A percentile compares a stretch with the other conserved stretches of the same genome.
These are phyloP conservation scores for Mormyrops attenuatus DNA, from an alignment of 2,797 vertebrate species.

Conservation along the genomic window DNA sequence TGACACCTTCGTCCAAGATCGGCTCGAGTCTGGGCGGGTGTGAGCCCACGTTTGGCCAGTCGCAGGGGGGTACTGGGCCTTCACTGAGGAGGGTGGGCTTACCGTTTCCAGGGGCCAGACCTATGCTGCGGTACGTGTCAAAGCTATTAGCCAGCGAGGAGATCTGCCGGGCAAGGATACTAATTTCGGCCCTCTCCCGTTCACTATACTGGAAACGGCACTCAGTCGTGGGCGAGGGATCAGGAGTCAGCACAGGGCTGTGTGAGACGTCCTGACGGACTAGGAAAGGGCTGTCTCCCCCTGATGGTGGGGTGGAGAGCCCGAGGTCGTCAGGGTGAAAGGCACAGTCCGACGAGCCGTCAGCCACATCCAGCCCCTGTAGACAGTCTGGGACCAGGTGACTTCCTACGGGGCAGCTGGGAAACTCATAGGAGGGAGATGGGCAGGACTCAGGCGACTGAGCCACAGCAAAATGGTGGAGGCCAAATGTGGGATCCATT, in stretches of 20 bases:
- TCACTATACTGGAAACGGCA: constrained; percentile 44
- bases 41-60: constrained; percentile 35
- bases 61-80: constrained; percentile 1
- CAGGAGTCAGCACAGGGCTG: constrained; percentile 36
- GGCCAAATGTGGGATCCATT: constrained; percentile 36
- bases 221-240: constrained; percentile 36
- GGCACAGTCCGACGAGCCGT: constrained; percentile 37
- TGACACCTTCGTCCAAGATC: constrained; percentile 46
- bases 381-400: constrained; percentile 54
- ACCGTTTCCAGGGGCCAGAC: background rate
- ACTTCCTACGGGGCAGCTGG: constrained; percentile 35
- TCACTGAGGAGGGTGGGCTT: background rate
- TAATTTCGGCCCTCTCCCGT: constrained; percentile 60
- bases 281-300: constrained; percentile 31
- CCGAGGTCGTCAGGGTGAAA: constrained; percentile 52
- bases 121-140: constrained; percentile 37
- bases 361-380: constrained; percentile 35
- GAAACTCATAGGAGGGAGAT: constrained; percentile 39
- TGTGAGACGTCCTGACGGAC: constrained; percentile 33
- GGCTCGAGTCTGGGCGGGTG: constrained; percentile 29
- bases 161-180: constrained; percentile 71
- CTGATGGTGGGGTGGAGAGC: constrained; percentile 41
- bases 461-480: constrained; percentile 23
- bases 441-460: constrained; percentile 38
- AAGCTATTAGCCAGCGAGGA: constrained; percentile 71